phyloP scores from a whole-genome alignment of 2,888 invertebrate species.

The Imbricaverruca yamaguchii region DNA sequence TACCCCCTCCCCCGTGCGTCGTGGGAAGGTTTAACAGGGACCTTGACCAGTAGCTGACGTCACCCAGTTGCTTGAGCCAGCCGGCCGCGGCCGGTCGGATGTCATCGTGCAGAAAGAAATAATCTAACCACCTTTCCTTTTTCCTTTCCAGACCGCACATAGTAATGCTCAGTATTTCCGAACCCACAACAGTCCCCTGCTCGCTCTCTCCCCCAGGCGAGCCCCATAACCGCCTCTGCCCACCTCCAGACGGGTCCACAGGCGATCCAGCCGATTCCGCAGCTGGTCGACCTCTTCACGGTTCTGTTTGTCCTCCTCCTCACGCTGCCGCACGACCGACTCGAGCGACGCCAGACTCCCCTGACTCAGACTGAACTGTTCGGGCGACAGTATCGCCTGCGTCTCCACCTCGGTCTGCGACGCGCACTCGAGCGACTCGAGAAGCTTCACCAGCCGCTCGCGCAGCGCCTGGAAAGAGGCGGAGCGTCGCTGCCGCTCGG shows the following conservation, averaged over 20 bases:
- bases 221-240: not conserved
- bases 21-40: too few relatives aligned
- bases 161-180: too few relatives aligned
- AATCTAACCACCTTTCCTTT: too few relatives aligned
- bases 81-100: too few relatives aligned
- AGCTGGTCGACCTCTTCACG: not conserved
- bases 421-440: not conserved
- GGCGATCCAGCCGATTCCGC: not conserved
- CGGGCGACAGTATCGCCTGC: not conserved
- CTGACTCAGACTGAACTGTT: not conserved
- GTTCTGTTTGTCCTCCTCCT: not conserved
- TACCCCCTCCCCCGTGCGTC: too few relatives aligned
- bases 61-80: too few relatives aligned
- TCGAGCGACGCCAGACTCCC: not conserved
- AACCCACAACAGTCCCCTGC: too few relatives aligned
- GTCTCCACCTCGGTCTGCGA: not conserved
- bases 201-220: not conserved
- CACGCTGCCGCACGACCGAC: not conserved
- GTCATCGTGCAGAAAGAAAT: too few relatives aligned
- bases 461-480: not conserved
- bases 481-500: not conserved
- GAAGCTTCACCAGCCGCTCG: not conserved
- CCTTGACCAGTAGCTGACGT: too few relatives aligned
- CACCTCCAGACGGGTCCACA: not conserved
- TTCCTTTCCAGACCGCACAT: too few relatives aligned